Evolutionary conservation across 2,888 invertebrate genomes (phyloP), one percentile per base, ranked within the genome.

Genomic region (Drosophila nr. medialis): DNA sequence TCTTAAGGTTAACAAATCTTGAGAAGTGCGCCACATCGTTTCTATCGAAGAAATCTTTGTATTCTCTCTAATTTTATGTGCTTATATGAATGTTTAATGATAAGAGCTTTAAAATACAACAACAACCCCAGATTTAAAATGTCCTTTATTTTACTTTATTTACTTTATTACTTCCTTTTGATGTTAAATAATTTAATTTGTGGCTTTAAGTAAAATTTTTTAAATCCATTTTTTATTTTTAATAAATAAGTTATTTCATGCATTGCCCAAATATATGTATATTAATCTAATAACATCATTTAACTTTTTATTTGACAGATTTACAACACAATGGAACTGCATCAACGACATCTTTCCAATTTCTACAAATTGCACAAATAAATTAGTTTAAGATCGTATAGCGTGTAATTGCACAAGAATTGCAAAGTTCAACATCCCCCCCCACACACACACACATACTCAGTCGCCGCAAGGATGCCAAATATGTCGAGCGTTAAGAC

Each of bases 291-390:
- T 15, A 15, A 15, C 1, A 8, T 45, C 1, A 15, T 45, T 2
- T 4, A 0, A 15, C 42, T 10, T 13, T 29, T 42, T 18, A 13
- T n/a, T 2, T 60, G 40, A 11, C 63, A 91, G 91, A 69, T 81
- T 69, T 80, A 83, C 76, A 67, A 74, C 83, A 90, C 82, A 75
- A 92, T 92, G 91, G 90, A 86, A 83, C 85, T 83, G 72, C 91
- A 92, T 85, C 91, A 91, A 83, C 90, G 91, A 77, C 91, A 92
- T 83, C 84, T 91, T 36, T 92, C 91, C 63, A 91, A 92, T 73
- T 91, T 91, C 77, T 91, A 91, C 81, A 91, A 91, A 83, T 80
- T 90, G 89, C 88, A 83, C 83, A 81, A 76, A 70, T 70, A 79
- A 75, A 76, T 73, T 76, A 66, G 63, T 72, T 45, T 32, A n/a